Percentiles rank a stretch among this genome's conserved stretches.
Conservation (phyloP, 2,113 vertebrate genomes). For the Pygoscelis antarcticus region DNA sequence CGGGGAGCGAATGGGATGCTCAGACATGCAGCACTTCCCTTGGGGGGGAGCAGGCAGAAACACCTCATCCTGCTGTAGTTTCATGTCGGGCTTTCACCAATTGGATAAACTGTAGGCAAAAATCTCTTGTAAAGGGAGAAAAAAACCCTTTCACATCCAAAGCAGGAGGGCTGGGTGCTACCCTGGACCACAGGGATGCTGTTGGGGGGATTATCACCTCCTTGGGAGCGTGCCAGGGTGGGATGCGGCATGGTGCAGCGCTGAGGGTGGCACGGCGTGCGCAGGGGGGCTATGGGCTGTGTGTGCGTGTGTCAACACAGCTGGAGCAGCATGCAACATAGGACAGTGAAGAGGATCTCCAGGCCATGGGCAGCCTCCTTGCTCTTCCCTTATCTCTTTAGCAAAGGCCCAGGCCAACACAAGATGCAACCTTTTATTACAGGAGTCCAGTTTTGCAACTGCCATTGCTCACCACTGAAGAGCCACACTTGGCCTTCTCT, state of each 20-base stretch:
- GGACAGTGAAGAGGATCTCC: not conserved
- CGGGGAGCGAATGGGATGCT: rapidly evolving
- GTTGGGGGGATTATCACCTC: rapidly evolving
- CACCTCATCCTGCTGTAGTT: not conserved
- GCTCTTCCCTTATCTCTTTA: not conserved
- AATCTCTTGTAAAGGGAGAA: not conserved
- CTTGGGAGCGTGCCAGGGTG: not conserved
- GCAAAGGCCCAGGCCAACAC: not conserved
- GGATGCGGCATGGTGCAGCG: rapidly evolving
- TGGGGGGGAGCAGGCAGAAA: rapidly evolving
- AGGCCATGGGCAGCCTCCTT: not conserved
- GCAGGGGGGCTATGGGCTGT: not conserved
- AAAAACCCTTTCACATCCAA: not conserved
- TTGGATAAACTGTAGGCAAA: not conserved
- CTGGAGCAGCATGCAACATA: not conserved
- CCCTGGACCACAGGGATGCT: not conserved
- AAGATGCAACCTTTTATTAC: not conserved
- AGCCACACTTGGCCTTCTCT: rapidly evolving
- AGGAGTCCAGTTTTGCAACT: not conserved
- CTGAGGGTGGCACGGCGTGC: rapidly evolving
- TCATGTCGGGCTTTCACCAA: not conserved
- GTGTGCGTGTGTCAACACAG: not conserved
- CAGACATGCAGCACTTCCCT: not conserved
- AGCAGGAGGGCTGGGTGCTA: not conserved
- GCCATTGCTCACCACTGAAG: rapidly evolving